Base-by-base conservation (phyloP, 2,797 vertebrate species). In the Apogon hyalosoma region DNA sequence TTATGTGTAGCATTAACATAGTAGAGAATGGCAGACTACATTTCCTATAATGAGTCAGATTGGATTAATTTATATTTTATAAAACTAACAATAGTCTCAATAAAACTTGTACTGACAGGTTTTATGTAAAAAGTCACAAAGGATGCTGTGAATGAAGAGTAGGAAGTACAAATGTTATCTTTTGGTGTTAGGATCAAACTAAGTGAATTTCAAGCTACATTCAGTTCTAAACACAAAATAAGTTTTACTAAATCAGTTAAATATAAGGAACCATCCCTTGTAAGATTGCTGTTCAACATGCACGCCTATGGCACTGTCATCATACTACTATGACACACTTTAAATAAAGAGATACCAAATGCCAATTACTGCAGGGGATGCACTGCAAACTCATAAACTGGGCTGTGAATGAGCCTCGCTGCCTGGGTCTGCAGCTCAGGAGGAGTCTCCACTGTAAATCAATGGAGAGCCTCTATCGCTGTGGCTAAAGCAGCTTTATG, bases 401-500 rank as follows among this genome's bases (percentile, higher is more conserved):
- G 67, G 57, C 59, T 66, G 65, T 61, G 55, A 75, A 80, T 46
- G 63, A 54, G 64, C 45, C 49, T 59, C 45, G 56, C 68, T 65
- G 54, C 57, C 61, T 60, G 41, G 48, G 63, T 53, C 62, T 69
- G 75, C 58, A 71, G 65, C 51, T 68, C n/a, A 36, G 60, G 53
- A 80, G 50, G 47, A 63, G 50, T 56, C 43, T 58, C 24, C 24
- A 39, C 58, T 69, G 83, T 92, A 90, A 90, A 92, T 92, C 90
- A 91, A 70, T 43, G 16, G 11, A 47, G 31, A 65, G 58, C 71
- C 63, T 78, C 77, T 72, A 72, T 73, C 66, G 54, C 86, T 79
- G 69, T 60, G 69, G 79, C 77, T 82, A 61, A 82, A 90, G 74
- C 84, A 87, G 83, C 63, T 92, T 92, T 90, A 91, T 83, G 77